A percentile compares a stretch with the other conserved stretches of the same genome.
phyloP scores from a whole-genome alignment of 1,140 invertebrate genomes.

The Sitodiplosis mosellana region DNA sequence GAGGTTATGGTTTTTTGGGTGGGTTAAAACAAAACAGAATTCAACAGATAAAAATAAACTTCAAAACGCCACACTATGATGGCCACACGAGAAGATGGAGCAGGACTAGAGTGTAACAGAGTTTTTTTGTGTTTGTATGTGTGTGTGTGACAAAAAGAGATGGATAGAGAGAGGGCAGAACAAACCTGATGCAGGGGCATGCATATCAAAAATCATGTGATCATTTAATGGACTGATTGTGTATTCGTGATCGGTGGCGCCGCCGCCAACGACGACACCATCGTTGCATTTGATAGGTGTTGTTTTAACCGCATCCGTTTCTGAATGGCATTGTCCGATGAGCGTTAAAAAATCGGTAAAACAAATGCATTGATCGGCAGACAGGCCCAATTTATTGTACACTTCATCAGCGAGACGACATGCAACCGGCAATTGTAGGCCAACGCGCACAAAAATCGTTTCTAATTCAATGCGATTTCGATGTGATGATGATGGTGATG shows the following conservation, averaged over 20 bases:
- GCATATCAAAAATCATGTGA: background rate
- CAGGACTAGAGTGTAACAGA: no score
- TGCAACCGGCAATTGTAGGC: constrained; percentile 35
- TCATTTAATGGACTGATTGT: background rate
- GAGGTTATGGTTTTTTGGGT: no score
- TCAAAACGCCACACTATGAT: no score
- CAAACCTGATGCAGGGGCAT: no score
- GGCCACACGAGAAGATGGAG: no score
- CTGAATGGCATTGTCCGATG: constrained; percentile 15
- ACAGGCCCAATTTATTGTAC: constrained; percentile 42
- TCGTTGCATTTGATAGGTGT: constrained; percentile 17
- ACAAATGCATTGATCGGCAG: constrained; percentile 43
- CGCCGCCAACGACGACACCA: constrained; percentile 1
- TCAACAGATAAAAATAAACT: no score
- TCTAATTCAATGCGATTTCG: constrained; percentile 36
- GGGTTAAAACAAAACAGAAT: no score
- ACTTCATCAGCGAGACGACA: constrained; percentile 40
- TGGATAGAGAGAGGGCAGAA: no score
- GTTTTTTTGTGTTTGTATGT: no score
- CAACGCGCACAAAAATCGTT: constrained; percentile 40
- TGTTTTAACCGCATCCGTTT: background rate
- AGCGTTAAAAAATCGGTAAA: constrained; percentile 46
- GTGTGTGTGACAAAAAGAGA: no score
- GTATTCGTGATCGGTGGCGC: background rate
- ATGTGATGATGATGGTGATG: constrained; percentile 22